Conservation (phyloP, 2,113 vertebrate species). For the Clarias macrocephalus region DNA sequence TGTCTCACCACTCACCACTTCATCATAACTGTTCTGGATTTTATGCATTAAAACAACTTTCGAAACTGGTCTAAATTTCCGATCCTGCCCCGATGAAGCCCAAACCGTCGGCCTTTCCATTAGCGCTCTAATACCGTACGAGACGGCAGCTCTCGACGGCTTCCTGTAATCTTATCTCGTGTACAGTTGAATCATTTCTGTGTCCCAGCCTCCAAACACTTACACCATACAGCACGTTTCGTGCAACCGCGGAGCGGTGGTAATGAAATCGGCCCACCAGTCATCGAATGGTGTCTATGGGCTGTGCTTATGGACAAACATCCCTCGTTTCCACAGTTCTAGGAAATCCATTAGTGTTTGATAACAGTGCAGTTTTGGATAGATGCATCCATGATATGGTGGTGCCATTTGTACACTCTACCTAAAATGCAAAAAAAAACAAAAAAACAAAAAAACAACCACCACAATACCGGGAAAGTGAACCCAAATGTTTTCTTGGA, state of each 20-base stretch:
- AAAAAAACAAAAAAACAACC: not conserved
- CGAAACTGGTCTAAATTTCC: not conserved
- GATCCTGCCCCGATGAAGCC: not conserved
- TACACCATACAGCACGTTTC: no score
- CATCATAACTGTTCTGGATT: not conserved
- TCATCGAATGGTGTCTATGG: conserved; percentile 18
- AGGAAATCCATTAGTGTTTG: conserved; percentile 35
- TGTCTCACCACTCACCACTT: not conserved
- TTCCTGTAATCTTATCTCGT: not conserved
- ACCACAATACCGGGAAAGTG: not conserved
- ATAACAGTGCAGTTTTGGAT: not conserved
- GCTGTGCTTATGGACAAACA: conserved; percentile 36
- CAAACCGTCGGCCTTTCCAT: not conserved
- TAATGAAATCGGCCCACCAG: not conserved
- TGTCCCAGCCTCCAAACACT: conserved; percentile 8
- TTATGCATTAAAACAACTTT: not conserved
- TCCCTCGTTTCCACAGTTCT: conserved; percentile 12
- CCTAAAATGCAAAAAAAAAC: not conserved
- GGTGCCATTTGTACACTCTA: not conserved
- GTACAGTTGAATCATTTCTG: not conserved
- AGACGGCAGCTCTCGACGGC: not conserved
- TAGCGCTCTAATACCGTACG: not conserved
- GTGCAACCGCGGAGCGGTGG: not conserved
- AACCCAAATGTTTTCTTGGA: not conserved
- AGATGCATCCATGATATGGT: not conserved